Conservation (phyloP, 1,140 invertebrate species). For the Lepidurus apus region DNA sequence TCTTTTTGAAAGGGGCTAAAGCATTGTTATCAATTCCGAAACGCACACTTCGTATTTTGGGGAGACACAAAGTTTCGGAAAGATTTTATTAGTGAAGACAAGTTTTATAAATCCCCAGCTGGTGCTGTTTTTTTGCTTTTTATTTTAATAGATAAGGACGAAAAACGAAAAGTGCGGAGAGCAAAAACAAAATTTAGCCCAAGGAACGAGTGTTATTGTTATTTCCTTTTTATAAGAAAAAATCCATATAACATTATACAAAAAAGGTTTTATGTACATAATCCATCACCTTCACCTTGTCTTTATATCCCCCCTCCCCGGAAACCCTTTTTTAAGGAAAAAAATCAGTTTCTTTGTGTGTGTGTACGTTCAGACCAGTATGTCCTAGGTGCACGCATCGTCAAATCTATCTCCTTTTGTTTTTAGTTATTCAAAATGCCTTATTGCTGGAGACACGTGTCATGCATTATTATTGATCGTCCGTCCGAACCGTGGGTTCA, state of each 20-base stretch:
- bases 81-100: constrained; percentile 9
- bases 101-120: not conserved
- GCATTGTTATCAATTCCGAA: not conserved
- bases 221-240: constrained; percentile 17
- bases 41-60: constrained; percentile 7
- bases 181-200: not conserved
- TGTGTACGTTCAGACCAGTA: constrained; percentile 17
- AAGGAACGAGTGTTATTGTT: constrained; percentile 13
- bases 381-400: constrained; percentile 13
- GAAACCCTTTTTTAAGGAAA: not conserved
- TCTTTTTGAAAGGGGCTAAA: not conserved
- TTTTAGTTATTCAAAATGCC: constrained; percentile 1
- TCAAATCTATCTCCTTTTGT: not conserved
- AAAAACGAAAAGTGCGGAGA: not conserved
- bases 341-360: not conserved
- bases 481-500: constrained; percentile 20
- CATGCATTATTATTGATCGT: constrained; percentile 17
- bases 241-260: not conserved
- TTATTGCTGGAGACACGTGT: not conserved
- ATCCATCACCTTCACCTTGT: not conserved
- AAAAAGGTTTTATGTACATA: constrained; percentile 19
- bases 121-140: not conserved
- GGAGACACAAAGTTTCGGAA: not conserved
- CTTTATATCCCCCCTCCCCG: not conserved
- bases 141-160: constrained; percentile 1